Conservation (phyloP, 2,888 invertebrate genomes). For the Agrochola lota region DNA sequence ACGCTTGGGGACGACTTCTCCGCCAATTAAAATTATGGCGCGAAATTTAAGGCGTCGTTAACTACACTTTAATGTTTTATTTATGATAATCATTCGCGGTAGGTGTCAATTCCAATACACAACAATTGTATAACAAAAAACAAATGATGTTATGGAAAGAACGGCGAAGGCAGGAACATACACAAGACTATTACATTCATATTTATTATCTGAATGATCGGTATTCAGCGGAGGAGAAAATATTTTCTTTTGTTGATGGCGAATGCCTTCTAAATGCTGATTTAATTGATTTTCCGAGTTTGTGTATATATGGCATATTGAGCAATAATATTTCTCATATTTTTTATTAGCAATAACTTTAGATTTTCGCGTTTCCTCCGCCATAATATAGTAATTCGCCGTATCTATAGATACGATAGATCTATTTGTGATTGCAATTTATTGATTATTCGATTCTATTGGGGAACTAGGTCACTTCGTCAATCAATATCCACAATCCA, state of each 20-base stretch:
- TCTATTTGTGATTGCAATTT: slow-evolving; percentile 27
- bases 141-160: slow-evolving; percentile 78
- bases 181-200: slow-evolving; percentile 73
- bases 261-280: slow-evolving; percentile 85
- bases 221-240: slow-evolving; percentile 70
- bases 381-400: slow-evolving; percentile 38
- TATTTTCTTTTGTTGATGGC: slow-evolving; percentile 81
- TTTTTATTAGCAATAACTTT: slow-evolving; percentile 69
- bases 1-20: slow-evolving; percentile 91
- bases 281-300: slow-evolving; percentile 86
- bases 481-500: slow-evolving; percentile 25
- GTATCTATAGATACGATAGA: not conserved
- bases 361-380: slow-evolving; percentile 67
- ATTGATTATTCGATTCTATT: slow-evolving; percentile 43
- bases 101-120: slow-evolving; percentile 70
- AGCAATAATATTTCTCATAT: slow-evolving; percentile 80
- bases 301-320: slow-evolving; percentile 80
- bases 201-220: slow-evolving; percentile 70
- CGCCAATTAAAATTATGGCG: slow-evolving; percentile 91
- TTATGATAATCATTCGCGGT: slow-evolving; percentile 70
- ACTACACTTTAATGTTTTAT: slow-evolving; percentile 78
- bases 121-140: slow-evolving; percentile 80
- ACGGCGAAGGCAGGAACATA: slow-evolving; percentile 80
- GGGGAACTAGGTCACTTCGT: slow-evolving; percentile 37
- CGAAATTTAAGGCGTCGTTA: slow-evolving; percentile 89